These are phyloP conservation scores for Silurus aristotelis DNA, from an alignment of 2,797 vertebrate species.

Conservation along the genomic window DNA sequence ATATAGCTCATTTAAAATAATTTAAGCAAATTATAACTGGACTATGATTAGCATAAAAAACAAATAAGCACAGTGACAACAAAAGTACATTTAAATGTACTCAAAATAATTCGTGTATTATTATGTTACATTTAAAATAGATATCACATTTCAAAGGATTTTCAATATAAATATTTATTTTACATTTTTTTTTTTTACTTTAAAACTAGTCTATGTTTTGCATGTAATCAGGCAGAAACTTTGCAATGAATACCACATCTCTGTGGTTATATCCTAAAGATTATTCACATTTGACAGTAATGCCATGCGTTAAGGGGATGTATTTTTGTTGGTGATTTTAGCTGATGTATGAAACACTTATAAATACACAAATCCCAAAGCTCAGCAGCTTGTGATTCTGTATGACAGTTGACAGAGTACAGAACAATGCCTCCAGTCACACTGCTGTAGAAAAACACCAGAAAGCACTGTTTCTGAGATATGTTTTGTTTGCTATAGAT, in stretches of 20 bases:
- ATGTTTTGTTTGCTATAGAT: constrained; percentile 4
- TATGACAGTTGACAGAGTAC: not conserved
- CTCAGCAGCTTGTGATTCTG: not conserved
- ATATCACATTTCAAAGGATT: not conserved
- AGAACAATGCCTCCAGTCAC: constrained; percentile 11
- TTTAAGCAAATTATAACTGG: not conserved
- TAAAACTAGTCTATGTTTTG: not conserved
- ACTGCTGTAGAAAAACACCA: constrained; percentile 3
- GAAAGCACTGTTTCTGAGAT: not conserved
- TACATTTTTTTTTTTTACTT: not conserved
- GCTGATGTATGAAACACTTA: not conserved
- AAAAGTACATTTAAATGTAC: not conserved
- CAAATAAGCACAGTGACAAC: not conserved
- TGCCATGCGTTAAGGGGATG: not conserved
- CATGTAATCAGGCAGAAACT: not conserved
- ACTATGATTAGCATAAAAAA: not conserved
- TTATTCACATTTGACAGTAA: not conserved
- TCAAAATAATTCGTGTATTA: not conserved
- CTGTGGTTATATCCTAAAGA: not conserved
- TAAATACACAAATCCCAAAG: not conserved
- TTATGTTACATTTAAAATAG: not conserved
- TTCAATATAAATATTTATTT: not conserved
- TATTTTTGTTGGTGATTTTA: not conserved
- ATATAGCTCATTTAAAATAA: too few species aligned
- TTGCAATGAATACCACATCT: not conserved